Conservation (phyloP, 92 coral and sea anemone genomes). For the Desmophyllum pertusum region DNA sequence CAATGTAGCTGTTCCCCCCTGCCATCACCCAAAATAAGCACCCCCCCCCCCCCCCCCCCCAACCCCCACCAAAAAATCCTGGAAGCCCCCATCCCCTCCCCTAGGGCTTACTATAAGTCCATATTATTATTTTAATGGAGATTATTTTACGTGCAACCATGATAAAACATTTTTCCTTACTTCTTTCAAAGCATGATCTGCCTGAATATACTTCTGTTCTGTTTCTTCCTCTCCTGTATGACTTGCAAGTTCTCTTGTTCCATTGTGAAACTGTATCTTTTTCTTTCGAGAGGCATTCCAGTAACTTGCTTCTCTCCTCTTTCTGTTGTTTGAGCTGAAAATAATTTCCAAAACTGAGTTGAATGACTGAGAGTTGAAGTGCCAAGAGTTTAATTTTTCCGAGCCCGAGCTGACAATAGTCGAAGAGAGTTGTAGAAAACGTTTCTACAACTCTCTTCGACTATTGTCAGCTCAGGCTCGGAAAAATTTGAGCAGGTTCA, state of each 20-base stretch:
- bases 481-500: too few relatives aligned
- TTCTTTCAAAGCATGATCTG: conserved; percentile 67
- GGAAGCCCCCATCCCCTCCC: too few relatives aligned
- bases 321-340: conserved; percentile 60
- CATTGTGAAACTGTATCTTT: conserved; percentile 60
- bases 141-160: not conserved
- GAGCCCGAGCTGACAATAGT: not conserved
- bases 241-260: conserved; percentile 55
- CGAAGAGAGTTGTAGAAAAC: too few relatives aligned
- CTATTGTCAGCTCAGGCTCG: too few relatives aligned
- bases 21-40: too few relatives aligned
- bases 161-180: conserved; percentile 36
- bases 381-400: too few relatives aligned
- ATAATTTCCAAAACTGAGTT: conserved; percentile 11
- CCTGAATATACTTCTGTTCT: conserved; percentile 57
- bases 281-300: conserved; percentile 72
- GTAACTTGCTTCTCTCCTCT: conserved; percentile 66
- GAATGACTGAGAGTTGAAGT: too few relatives aligned
- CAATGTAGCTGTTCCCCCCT: too few relatives aligned
- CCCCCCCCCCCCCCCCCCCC: too few relatives aligned
- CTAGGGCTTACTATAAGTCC: too few relatives aligned
- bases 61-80: too few relatives aligned
- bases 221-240: conserved; percentile 61
- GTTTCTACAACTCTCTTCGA: too few relatives aligned
- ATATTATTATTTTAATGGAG: not conserved